Evolutionary conservation across 2,113 vertebrate species (phyloP), one percentile per base, ranked within the genome.

Genomic region (Alouatta palliata): DNA sequence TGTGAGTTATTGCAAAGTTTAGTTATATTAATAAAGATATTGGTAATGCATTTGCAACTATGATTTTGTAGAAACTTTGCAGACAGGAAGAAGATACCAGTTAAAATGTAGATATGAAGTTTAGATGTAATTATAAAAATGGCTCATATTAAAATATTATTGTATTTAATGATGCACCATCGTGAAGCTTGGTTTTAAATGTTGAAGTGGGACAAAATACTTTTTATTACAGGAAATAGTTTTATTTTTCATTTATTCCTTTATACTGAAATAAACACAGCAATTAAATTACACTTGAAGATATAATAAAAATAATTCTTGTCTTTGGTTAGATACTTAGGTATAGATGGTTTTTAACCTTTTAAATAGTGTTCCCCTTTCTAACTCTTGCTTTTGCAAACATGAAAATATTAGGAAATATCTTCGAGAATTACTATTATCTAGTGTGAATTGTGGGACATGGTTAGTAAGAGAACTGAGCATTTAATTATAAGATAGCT

Each of bases 121-220:
- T 89, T 61, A 93, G 47, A 47, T 87, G 25, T 37, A 95, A 96
- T 96, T 93, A 96, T 73, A 52, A 95, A 96, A 95, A 97, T 84
- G 95, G 10, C 37, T 90, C 68, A 81, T 96, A 81, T 64, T 92
- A 97, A 94, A 93, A 66, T 25, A 85, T 82, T 66, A 92, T 86
- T 94, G 25, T 91, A 89, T 23, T 87, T 87, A 86, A 73, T 54
- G 80, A 8, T 66, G 3, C 30, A 92, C 52, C 47, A 95, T 97
- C 79, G 54, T 70, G 88, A 96, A 83, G 52, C 40, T 71, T 68
- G 37, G 0, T 43, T 95, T 97, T 92, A 96, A 90, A 94, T 93
- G 54, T 45, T 84, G 61, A 91, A 82, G 6, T 94, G 32, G 30
- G 40, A 94, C 87, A 86, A 93, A 87, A 95, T 94, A 35, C 68